Base-by-base conservation (phyloP, 2,797 vertebrate species). In the Adelosebastes latens region DNA sequence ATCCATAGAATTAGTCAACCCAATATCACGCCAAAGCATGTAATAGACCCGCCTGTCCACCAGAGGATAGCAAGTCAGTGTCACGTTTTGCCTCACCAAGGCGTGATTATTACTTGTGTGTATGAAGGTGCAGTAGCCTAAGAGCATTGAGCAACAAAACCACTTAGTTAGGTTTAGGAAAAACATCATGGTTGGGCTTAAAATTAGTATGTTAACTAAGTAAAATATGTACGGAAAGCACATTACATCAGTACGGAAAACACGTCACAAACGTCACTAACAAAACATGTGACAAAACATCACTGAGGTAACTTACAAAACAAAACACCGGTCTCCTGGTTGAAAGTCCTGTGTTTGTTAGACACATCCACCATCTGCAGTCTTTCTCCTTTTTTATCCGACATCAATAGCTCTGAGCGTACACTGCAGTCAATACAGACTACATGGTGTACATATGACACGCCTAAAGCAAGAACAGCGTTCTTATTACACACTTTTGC, bases 41-140 rank as follows among this genome's bases (percentile, higher is more conserved):
- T 52, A n/a, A 52, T 11, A n/a, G 49, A n/a, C 49, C 49, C 1
- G 0, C 14, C 20, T 52, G 49, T 52, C 49, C 49, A 52, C 49
- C 20, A 52, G 8, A 52, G 20, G 46, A 52, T 52, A 52, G 46
- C 20, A 0, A 20, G 42, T 18, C 46, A 0, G 46, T n/a, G 46
- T 0, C 16, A 46, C 42, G 42, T 0, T 46, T 46, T 0, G 42
- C 42, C 14, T 46, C 42, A 0, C 0, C 6, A 1, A 18, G 0
- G 42, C 6, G 42, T 18, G 42, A 46, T 18, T 46, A 46, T 46
- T 18, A 18, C 42, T 46, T 1, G 2, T 46, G 42, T 46, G 42
- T 46, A 46, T 46, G 5, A 42, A 46, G 14, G 16, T 0, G 42
- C 0, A 46, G 42, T 46, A 46, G 2, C 42, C 42, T 46, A 46